phyloP scores from a whole-genome alignment of 2,888 invertebrate genomes.

The Perizoma flavofasciatum region DNA sequence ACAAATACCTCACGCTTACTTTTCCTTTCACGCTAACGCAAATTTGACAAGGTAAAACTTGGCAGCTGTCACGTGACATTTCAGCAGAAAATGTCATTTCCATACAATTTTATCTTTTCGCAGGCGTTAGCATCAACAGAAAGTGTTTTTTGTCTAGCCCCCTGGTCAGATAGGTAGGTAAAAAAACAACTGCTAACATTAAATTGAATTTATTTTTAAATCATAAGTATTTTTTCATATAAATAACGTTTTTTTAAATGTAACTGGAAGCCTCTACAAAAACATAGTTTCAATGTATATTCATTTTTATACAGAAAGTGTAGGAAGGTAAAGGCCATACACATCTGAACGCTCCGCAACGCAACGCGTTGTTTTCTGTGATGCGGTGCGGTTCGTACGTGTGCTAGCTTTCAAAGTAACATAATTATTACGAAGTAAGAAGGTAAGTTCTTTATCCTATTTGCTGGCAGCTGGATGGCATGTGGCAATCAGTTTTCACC shows the following conservation, averaged over 20 bases:
- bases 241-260: conserved; percentile 76
- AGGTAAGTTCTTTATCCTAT: conserved; percentile 33
- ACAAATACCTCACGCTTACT: too few relatives aligned
- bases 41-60: too few relatives aligned
- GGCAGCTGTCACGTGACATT: too few relatives aligned
- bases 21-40: too few relatives aligned
- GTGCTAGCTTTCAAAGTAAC: conserved; percentile 35
- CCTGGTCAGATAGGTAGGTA: neutral
- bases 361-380: conserved; percentile 1
- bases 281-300: conserved; percentile 58
- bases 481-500: conserved; percentile 76
- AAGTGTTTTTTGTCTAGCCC: too few relatives aligned
- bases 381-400: neutral
- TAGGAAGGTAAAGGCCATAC: conserved; percentile 29
- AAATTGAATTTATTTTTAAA: conserved; percentile 79
- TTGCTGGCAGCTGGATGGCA: conserved; percentile 52
- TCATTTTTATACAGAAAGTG: conserved; percentile 37
- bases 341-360: conserved; percentile 10
- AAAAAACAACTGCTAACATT: conserved; percentile 52
- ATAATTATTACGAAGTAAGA: conserved; percentile 33
- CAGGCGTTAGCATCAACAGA: too few relatives aligned
- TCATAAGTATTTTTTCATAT: conserved; percentile 73
- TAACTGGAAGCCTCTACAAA: conserved; percentile 82
- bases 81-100: too few relatives aligned
- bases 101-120: too few relatives aligned